Base-by-base conservation (phyloP, 2,888 invertebrate genomes). In the Cephus runcator region DNA sequence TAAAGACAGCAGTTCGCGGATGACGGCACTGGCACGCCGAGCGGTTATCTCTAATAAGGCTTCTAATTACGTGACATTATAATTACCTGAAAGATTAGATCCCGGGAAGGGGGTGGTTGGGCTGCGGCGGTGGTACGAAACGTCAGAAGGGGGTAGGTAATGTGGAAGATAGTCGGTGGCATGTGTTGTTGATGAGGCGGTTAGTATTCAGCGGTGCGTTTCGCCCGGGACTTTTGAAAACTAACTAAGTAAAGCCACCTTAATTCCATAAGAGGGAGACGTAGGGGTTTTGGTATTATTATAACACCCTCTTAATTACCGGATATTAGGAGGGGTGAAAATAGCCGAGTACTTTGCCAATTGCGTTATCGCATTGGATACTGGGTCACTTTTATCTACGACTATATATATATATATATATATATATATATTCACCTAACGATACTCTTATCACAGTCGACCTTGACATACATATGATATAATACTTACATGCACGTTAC, bases 401-500 rank as follows among this genome's bases (percentile, higher is more conserved):
- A 12, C 12, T 31, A 3, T n/a, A 33, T 1, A 68, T 71, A 11
- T 23, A 15, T 2, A 68, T 11, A 75, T 56, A 68, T 69, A 75
- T 56, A 68, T 69, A 9, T 23, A 15, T 1, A 56, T 11, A 75
- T 56, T 34, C 36, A 76, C 73, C 33, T 73, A 34, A 76, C 34
- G 75, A 34, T 34, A 69, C 30, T 69, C 35, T 34, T 73, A 73
- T 30, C 11, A 31, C 36, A 12, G 6, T 56, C 3, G 74, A 34
- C 74, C 34, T 30, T 74, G 56, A 23, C 30, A n/a, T 12, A 68
- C 30, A n/a, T 12, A 68, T 23, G 31, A 23, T 31, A 40, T 69
- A 73, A 30, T 69, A 93, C 94, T 94, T 91, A 96, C 96, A 94
- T 94, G 94, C 96, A 96, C 34, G 94, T 92, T 11, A 96, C 93